Base-by-base conservation (phyloP, 2,797 vertebrate genomes). In the Hippocampus kuda region DNA sequence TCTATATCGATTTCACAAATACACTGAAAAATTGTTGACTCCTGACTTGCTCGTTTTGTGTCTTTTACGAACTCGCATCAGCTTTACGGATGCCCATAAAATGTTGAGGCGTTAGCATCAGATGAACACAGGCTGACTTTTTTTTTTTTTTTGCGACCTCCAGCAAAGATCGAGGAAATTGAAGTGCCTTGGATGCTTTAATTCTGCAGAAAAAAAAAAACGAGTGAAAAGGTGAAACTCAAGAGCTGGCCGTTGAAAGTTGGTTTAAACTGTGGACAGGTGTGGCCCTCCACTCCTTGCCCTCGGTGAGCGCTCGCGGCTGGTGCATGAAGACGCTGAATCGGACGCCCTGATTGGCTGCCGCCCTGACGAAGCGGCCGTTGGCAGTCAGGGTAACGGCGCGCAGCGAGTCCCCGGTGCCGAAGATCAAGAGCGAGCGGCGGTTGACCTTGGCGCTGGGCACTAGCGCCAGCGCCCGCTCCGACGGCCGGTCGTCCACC, bases 351-450 rank as follows among this genome's bases (percentile, higher is more conserved):
- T 99, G 96, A 85, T 99, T 97, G 75, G 92, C 93, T 0, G 97
- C 95, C 1, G 97, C 94, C 70, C 97, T 92, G 62, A 98, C 91
- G 66, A 99, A 98, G 20, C 96, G 94, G 44, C 94, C 96, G 75
- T 99, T 99, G 8, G 97, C 96, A 0, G 96, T 98, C 94, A 98
- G 94, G 18, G 96, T 98, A 72, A 98, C 87, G 0, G 97, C 96
- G 73, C 87, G 93, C 67, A 98, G 86, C 0, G 90, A 80, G 83
- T 98, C 96, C 26, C 97, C 97, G 0, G 95, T 98, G 16, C 97
- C 97, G 51, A 99, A 98, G 81, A 98, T 97, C 60, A 91, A 86
- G 59, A 98, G 85, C 0, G 96, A 98, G 67, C 95, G 94, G 3
- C 66, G 89, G 67, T 93, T 98, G 74, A 98, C 92, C 79, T 98